phyloP scores from a whole-genome alignment of 2,797 vertebrate species.

The Glossophaga mutica region DNA sequence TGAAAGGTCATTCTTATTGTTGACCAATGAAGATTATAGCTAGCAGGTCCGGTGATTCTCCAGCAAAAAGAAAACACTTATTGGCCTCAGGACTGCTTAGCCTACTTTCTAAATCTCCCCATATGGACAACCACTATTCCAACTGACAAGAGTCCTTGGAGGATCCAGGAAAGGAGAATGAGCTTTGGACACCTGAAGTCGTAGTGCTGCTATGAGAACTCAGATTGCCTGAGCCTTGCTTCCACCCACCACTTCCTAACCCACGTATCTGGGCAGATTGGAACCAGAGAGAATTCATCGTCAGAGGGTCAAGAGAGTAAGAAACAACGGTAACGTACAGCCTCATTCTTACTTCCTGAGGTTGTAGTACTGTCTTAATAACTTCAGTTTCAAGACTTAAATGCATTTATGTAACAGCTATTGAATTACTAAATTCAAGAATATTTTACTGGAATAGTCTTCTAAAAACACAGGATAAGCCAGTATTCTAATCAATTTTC shows the following conservation, averaged over 20 bases:
- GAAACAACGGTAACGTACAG: not conserved
- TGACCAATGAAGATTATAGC: fast-evolving
- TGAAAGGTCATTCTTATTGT: not conserved
- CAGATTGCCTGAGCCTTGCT: not conserved
- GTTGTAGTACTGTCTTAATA: not conserved
- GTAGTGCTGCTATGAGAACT: not conserved
- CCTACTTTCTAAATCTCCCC: not conserved
- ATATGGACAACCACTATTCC: not conserved
- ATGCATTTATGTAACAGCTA: not conserved
- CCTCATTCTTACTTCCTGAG: not conserved
- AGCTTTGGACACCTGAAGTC: not conserved
- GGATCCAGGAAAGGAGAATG: not conserved
- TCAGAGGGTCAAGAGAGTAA: not conserved
- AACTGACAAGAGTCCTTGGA: not conserved
- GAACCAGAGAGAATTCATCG: not conserved
- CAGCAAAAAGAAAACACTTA: not conserved
- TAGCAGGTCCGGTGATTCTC: not conserved
- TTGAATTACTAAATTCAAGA: not conserved
- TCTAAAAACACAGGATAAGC: conserved; percentile 8
- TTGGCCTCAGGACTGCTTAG: not conserved
- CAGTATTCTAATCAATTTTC: conserved; percentile 22
- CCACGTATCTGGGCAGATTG: not conserved
- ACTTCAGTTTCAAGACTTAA: not conserved
- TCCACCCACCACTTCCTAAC: not conserved
- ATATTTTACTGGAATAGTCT: not conserved